phyloP scores from a whole-genome alignment of 2,797 vertebrate species.

The Kryptopterus vitreolus region DNA sequence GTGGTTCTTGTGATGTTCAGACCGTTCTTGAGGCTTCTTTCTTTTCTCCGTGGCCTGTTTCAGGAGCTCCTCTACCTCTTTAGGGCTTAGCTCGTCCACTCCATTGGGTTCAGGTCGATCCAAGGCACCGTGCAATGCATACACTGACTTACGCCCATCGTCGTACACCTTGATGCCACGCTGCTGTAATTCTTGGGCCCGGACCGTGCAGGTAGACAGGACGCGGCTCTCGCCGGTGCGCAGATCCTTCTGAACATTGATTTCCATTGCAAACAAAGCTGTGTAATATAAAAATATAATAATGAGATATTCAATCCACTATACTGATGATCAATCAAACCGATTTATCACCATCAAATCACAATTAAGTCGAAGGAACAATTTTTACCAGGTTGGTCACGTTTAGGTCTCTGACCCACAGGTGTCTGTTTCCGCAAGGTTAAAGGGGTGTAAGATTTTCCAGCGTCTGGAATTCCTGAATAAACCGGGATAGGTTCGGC shows the following conservation, averaged over 20 bases:
- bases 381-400: slow-evolving; percentile 62
- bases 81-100: slow-evolving; percentile 75
- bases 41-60: slow-evolving; percentile 83
- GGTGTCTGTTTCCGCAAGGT: slow-evolving; percentile 59
- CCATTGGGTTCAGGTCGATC: slow-evolving; percentile 61
- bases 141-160: slow-evolving; percentile 87
- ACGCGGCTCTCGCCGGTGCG: slow-evolving; percentile 88
- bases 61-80: slow-evolving; percentile 89
- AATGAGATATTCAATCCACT: neutral
- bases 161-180: slow-evolving; percentile 91
- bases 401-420: slow-evolving; percentile 51
- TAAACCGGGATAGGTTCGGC: slow-evolving; percentile 75
- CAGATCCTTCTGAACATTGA: slow-evolving; percentile 87
- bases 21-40: slow-evolving; percentile 30
- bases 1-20: slow-evolving; percentile 58
- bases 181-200: slow-evolving; percentile 78
- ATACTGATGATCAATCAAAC: neutral
- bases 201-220: slow-evolving; percentile 83
- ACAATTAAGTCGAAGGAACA: neutral
- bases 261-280: slow-evolving; percentile 92
- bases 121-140: slow-evolving; percentile 71
- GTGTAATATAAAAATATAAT: neutral
- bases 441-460: slow-evolving; percentile 69
- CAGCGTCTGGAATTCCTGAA: slow-evolving; percentile 74
- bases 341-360: neutral